Percentiles rank a stretch among this genome's conserved stretches.
These are phyloP conservation scores for Poeciliopsis occidentalis DNA, from an alignment of 2,113 vertebrate species.

Conservation along the genomic window DNA sequence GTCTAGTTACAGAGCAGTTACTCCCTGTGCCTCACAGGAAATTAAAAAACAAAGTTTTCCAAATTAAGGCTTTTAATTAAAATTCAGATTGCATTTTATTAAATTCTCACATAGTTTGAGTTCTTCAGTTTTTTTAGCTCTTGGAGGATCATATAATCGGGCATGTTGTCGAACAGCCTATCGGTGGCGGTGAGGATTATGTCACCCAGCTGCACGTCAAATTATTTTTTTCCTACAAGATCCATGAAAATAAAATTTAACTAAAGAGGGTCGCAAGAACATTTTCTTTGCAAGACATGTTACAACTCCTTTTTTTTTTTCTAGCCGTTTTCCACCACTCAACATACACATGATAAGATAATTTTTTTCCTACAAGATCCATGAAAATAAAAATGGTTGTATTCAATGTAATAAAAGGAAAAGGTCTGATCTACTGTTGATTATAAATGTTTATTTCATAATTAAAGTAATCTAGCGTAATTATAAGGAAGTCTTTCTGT, in stretches of 20 bases:
- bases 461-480: background rate
- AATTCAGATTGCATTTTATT: too few species aligned
- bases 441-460: background rate
- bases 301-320: background rate
- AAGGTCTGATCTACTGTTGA: background rate
- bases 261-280: background rate
- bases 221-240: conserved; percentile 41
- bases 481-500: background rate
- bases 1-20: background rate
- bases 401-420: background rate
- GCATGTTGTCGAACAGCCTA: conserved; percentile 99
- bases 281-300: background rate
- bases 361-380: background rate
- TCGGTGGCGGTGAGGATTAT: conserved; percentile 97
- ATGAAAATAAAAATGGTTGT: background rate
- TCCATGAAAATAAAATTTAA: background rate
- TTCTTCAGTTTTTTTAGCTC: conserved; percentile 95
- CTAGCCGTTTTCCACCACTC: background rate
- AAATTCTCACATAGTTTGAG: too few species aligned
- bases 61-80: too few species aligned
- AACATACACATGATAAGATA: background rate
- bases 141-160: conserved; percentile 98
- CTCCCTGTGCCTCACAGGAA: background rate
- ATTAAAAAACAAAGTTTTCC: background rate
- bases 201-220: conserved; percentile 96